Conservation (phyloP, 2,888 invertebrate genomes). For the Leucoma salicis region DNA sequence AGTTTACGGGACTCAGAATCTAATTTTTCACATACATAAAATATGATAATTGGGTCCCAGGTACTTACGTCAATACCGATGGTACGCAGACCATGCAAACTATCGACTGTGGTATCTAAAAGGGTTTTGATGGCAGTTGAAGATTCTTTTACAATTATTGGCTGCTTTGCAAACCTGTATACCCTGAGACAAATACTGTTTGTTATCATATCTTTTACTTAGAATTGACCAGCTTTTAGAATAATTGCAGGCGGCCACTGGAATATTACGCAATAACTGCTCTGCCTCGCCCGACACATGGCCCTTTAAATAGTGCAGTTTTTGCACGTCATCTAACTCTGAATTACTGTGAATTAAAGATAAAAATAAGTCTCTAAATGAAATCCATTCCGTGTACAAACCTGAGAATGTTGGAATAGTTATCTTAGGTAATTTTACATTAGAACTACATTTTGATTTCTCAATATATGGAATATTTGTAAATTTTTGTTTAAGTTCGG, state of each 20-base stretch:
- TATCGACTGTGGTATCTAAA: constrained; percentile 5
- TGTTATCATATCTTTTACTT: neutral
- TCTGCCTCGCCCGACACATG: neutral
- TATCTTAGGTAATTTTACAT: constrained; percentile 3
- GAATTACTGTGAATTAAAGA: no score
- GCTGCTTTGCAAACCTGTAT: constrained; percentile 2
- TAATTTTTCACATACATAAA: neutral
- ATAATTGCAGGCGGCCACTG: neutral
- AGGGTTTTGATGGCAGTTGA: constrained; percentile 3
- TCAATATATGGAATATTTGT: no score
- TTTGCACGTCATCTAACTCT: no score
- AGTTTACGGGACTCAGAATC: neutral
- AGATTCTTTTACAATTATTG: neutral
- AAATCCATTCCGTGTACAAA: constrained; percentile 1
- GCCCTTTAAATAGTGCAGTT: neutral
- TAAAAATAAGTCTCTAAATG: constrained; percentile 1
- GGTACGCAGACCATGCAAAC: constrained; percentile 1
- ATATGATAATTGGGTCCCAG: constrained; percentile 6
- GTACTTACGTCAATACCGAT: constrained; percentile 1
- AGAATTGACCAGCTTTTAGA: neutral
- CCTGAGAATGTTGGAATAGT: neutral
- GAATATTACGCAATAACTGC: neutral
- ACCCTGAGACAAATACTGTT: neutral
- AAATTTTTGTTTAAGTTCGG: constrained; percentile 3
- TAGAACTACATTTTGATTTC: no score